Evolutionary conservation across 2,888 invertebrate genomes (phyloP), one percentile per base, ranked within the genome.

Genomic region (Thereva unica): DNA sequence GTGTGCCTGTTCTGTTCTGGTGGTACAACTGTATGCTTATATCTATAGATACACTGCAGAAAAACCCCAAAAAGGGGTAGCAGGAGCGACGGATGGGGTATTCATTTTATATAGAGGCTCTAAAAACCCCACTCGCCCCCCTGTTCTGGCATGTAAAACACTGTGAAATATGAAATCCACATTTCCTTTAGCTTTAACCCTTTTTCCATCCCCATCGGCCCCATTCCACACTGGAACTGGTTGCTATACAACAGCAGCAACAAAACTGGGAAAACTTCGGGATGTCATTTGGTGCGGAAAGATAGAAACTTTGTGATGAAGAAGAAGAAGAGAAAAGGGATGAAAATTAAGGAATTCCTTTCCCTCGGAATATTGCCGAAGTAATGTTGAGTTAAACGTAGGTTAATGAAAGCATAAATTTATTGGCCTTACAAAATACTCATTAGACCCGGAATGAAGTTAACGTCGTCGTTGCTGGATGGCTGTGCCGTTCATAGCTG

Each of bases 401-500:
- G 67, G 64, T 65, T 69, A 69, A 69, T 67, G 67, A 67, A 45
- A 59, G 49, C 59, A 66, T 65, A 61, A 67, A 67, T 69, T 69
- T 67, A 69, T 67, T 69, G 53, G 69, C 69, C 54, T 54, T 54
- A 54, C 64, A 54, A 54, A 64, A 61, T 45, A 61, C 50, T 66
- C 68, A 66, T 68, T 68, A 68, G 66, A 66, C 57, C 63, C 66
- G 56, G 57, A 63, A 68, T 68, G 56, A 68, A 68, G 63, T 63
- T 61, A 23, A 23, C 23, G 23, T 63, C 55, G 54, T 49, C 55
- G 50, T 38, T 49, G 40, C 38, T 50, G 38, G 40, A 41, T 50
- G 47, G 37, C 9, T 12, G n/a, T 34, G 61, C 40, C 49, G 50
- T 61, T 61, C 35, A 23, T 50, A 59, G 47, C 47, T 59, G 41